Evolutionary conservation across 2,888 invertebrate genomes (phyloP).

Genomic region (Anticlea derivata): DNA sequence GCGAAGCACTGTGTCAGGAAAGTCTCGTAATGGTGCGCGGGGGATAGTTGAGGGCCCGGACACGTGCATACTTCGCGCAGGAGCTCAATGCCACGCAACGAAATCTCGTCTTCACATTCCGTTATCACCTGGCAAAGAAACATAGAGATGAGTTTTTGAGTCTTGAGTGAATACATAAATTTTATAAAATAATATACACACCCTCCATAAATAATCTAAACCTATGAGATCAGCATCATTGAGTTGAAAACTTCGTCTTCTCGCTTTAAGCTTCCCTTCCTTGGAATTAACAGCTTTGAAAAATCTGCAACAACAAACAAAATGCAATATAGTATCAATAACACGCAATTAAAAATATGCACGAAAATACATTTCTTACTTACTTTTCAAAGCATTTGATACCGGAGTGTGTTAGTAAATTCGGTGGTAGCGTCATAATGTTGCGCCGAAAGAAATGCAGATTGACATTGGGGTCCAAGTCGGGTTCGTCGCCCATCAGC

Average conservation of each 20-base stretch:
- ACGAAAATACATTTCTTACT: slow-evolving; percentile 27
- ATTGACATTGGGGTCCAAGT: slow-evolving; percentile 97
- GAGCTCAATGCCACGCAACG: slow-evolving; percentile 94
- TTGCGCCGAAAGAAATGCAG: slow-evolving; percentile 98
- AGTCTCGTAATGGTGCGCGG: slow-evolving; percentile 94
- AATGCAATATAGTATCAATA: slow-evolving; percentile 83
- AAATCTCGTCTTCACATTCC: slow-evolving; percentile 95
- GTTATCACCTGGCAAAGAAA: slow-evolving; percentile 87
- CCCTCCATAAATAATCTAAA: slow-evolving; percentile 97
- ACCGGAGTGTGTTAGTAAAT: slow-evolving; percentile 95
- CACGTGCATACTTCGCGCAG: slow-evolving; percentile 97
- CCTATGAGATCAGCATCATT: slow-evolving; percentile 98
- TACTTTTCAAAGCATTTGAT: slow-evolving; percentile 93
- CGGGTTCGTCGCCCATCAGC: slow-evolving; percentile 98
- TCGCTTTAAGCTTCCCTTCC: slow-evolving; percentile 95
- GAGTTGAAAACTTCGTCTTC: slow-evolving; percentile 92
- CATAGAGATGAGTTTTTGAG: no score
- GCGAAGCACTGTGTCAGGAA: slow-evolving; percentile 97
- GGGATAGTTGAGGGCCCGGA: slow-evolving; percentile 93
- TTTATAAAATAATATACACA: slow-evolving; percentile 58
- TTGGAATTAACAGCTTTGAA: slow-evolving; percentile 98
- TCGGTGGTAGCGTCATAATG: slow-evolving; percentile 95
- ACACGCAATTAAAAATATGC: slow-evolving; percentile 85
- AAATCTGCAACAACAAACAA: slow-evolving; percentile 83
- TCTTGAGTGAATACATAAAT: no score